Percentiles rank a stretch among this genome's conserved stretches.
Conservation (phyloP, 1,140 invertebrate species). For the Belonocnema kinseyi region DNA sequence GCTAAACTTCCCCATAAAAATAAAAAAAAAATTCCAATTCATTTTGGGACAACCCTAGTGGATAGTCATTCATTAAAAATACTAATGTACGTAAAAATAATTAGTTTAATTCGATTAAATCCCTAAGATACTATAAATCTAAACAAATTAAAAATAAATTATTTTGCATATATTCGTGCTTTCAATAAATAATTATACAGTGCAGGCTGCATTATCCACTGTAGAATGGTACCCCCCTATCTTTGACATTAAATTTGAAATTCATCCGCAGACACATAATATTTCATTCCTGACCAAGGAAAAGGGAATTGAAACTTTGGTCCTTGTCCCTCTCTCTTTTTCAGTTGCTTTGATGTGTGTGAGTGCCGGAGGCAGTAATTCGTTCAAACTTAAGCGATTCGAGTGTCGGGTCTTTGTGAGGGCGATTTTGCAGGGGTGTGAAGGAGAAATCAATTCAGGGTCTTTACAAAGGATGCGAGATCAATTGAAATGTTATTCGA, state of each 20-base stretch:
- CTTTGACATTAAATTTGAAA: slow-evolving; percentile 12
- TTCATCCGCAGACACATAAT: slow-evolving; percentile 28
- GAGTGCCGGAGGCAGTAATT: slow-evolving; percentile 54
- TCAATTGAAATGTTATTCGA: slow-evolving; percentile 18
- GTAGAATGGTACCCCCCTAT: not conserved
- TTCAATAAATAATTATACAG: too few species aligned
- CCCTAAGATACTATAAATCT: too few species aligned
- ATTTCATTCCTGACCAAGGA: slow-evolving; percentile 43
- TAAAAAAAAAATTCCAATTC: too few species aligned
- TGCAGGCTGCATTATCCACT: too few species aligned
- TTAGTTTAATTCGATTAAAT: too few species aligned
- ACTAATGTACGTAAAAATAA: too few species aligned
- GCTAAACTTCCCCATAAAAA: too few species aligned
- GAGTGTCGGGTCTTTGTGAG: slow-evolving; percentile 39
- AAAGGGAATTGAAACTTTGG: slow-evolving; percentile 35
- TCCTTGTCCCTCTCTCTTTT: slow-evolving; percentile 42
- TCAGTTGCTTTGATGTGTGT: slow-evolving; percentile 51
- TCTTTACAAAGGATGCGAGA: slow-evolving; percentile 9
- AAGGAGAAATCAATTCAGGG: slow-evolving; percentile 5
- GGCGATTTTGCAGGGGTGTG: slow-evolving; percentile 28
- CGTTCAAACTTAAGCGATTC: slow-evolving; percentile 55
- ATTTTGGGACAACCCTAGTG: too few species aligned
- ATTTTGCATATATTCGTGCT: too few species aligned
- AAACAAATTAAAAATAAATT: too few species aligned
- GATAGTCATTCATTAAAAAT: too few species aligned